A percentile compares a stretch with the other conserved stretches of the same genome.
Evolutionary conservation across 2,797 vertebrate species (phyloP).

Genomic region (Channallabes apus): DNA sequence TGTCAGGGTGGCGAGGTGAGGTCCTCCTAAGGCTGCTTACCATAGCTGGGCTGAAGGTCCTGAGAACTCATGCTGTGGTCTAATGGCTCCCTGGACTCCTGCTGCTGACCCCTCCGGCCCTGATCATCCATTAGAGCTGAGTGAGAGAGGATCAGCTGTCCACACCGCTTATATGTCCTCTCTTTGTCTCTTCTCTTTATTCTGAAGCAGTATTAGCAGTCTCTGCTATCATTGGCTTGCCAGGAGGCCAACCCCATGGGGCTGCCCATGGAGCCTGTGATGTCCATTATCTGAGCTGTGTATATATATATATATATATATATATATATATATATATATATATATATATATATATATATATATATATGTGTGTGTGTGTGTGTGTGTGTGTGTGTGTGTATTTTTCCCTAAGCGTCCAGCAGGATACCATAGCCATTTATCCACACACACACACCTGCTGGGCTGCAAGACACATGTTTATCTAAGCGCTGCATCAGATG

Average conservation of each 20-base stretch:
- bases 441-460: constrained; percentile 62
- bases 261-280: constrained; percentile 67
- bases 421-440: constrained; percentile 67
- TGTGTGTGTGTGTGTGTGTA: constrained; percentile 17
- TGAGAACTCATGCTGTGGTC: constrained; percentile 44
- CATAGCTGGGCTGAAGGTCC: constrained; percentile 63
- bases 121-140: constrained; percentile 68
- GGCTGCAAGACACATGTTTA: constrained; percentile 59
- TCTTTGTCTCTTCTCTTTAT: not conserved
- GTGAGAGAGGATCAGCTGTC: constrained; percentile 39
- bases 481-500: constrained; percentile 61
- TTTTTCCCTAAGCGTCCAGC: constrained; percentile 62
- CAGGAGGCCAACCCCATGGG: constrained; percentile 62
- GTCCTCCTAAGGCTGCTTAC: constrained; percentile 57
- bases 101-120: constrained; percentile 68
- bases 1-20: constrained; percentile 60
- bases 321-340: not conserved
- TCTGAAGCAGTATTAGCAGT: constrained; percentile 37
- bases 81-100: constrained; percentile 75
- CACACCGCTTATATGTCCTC: constrained; percentile 25
- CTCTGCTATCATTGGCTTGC: constrained; percentile 46
- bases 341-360: no score
- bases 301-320: no score
- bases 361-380: no score
- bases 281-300: constrained; percentile 59